Base-by-base conservation (phyloP, 2,888 invertebrate species). In the Xanthia togata region DNA sequence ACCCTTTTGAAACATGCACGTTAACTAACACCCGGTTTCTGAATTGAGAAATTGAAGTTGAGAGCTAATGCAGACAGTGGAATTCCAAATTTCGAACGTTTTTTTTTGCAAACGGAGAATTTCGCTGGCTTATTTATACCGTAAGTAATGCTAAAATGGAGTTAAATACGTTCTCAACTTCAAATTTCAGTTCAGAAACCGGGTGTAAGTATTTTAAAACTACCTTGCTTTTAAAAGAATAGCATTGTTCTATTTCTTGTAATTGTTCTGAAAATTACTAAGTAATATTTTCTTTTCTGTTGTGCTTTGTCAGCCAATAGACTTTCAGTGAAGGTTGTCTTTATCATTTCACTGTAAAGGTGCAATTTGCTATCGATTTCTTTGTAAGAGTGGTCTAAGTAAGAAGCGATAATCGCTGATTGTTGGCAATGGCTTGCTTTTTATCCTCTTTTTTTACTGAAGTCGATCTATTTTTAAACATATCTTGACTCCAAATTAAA, bases 331-430 rank as follows among this genome's bases (percentile, higher is more conserved):
- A 26, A 17, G 20, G 17, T 31, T 23, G 50, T 53, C 4, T 62
- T 57, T 69, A 35, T 50, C 35, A 65, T 70, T 70, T 59, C 69
- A 38, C 12, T 62, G 59, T 84, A 55, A 82, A 70, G 31, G 38
- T 44, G 71, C 60, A 55, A 81, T 82, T 85, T 85, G 44, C 6
- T 67, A 82, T 85, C 59, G 82, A 85, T 81, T 73, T 44, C 26
- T 72, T 72, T 35, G 20, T 44, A 44, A 14, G 44, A 3, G 63
- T 70, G 69, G 60, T 47, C 26, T 31, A 70, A 85, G 60, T 47
- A 60, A 2, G 2, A 1, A 63, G 44, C 14, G 26, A 6, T 38
- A 0, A 53, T 55, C 55, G 60, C 2, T 26, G 4, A 4, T 44
- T 35, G 38, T 23, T 20, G n/a, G 6, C 50, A 20, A 20, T 9